Evolutionary conservation across 2,797 vertebrate genomes (phyloP).

Genomic region (Gymnopithys bicolor): DNA sequence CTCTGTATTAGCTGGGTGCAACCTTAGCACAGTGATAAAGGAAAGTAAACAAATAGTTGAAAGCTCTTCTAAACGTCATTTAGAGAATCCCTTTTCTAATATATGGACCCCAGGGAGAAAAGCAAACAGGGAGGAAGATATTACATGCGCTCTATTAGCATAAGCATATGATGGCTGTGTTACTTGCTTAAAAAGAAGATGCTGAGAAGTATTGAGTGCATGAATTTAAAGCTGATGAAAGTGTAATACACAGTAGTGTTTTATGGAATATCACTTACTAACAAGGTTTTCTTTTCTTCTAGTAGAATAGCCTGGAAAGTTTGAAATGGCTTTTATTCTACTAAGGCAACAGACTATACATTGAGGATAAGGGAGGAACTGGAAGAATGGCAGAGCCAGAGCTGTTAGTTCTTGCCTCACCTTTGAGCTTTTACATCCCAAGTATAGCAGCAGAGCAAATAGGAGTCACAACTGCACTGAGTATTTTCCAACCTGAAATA

Average conservation of each 20-base stretch:
- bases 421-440: not conserved
- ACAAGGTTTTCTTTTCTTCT: not conserved
- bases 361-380: not conserved
- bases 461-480: not conserved
- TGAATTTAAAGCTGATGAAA: not conserved
- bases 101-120: not conserved
- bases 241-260: not conserved
- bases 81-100: slow-evolving; percentile 8
- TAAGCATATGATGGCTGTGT: not conserved
- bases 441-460: not conserved
- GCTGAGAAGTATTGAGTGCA: not conserved
- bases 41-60: not conserved
- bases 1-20: not conserved
- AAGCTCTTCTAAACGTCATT: slow-evolving; percentile 19
- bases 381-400: not conserved
- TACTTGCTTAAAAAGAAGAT: not conserved
- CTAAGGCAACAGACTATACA: not conserved
- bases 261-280: not conserved
- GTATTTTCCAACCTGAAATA: not conserved
- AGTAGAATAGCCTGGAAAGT: not conserved
- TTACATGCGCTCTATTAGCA: not conserved
- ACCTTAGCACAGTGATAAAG: slow-evolving; percentile 6
- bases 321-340: not conserved
- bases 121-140: not conserved
- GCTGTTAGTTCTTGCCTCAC: not conserved